These are phyloP conservation scores for Chaetops frenatus DNA, from an alignment of 2,113 vertebrate genomes.

Conservation along the genomic window DNA sequence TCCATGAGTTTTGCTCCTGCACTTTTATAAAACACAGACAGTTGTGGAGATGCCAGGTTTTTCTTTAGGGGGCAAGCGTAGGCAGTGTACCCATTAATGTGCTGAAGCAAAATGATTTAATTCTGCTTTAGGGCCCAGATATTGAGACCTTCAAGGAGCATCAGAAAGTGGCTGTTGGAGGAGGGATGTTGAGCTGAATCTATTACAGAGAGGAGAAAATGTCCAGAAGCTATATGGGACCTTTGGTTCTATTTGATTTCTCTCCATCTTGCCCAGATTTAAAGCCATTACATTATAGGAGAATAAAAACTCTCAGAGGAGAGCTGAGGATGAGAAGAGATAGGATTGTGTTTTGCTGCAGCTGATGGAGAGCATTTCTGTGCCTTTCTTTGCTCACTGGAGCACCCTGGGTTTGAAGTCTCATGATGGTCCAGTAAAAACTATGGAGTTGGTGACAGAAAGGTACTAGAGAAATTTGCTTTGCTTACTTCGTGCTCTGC, in stretches of 20 bases:
- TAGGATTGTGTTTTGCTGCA: not conserved
- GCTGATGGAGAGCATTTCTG: not conserved
- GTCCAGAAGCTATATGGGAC: not conserved
- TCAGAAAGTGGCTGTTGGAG: not conserved
- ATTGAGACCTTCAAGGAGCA: not conserved
- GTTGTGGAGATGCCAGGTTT: not conserved
- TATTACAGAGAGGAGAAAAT: not conserved
- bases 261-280: not conserved
- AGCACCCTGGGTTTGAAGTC: not conserved
- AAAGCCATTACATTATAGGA: not conserved
- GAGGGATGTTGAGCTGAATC: not conserved
- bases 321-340: not conserved
- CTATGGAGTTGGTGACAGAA: not conserved
- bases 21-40: not conserved
- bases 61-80: not conserved
- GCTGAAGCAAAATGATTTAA: not conserved
- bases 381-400: not conserved
- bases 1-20: not conserved
- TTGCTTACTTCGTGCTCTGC: not conserved
- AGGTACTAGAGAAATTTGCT: not conserved
- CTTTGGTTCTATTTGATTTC: not conserved
- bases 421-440: not conserved
- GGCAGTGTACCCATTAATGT: not conserved
- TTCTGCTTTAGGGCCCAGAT: not conserved
- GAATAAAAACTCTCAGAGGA: not conserved